phyloP scores from a whole-genome alignment of 1,140 invertebrate species.

The Papilio machaon region DNA sequence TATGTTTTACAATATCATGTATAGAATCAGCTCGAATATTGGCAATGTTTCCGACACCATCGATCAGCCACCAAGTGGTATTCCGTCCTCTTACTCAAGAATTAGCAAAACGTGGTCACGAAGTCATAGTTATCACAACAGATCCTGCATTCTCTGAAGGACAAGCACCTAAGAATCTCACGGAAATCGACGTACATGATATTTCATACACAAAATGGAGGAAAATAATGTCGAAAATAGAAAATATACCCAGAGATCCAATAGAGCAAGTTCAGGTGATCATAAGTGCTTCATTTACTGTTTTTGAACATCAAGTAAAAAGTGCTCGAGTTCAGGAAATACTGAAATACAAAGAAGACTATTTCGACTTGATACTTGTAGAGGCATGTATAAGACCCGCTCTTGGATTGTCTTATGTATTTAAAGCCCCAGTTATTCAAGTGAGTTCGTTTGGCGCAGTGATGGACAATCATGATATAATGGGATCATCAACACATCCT shows the following conservation, averaged over 20 bases:
- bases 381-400: constrained; percentile 52
- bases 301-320: constrained; percentile 56
- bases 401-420: constrained; percentile 63
- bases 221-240: not conserved
- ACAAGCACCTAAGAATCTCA: constrained; percentile 48
- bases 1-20: not conserved
- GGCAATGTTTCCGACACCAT: constrained; percentile 71
- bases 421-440: constrained; percentile 71
- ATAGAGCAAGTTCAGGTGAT: constrained; percentile 33
- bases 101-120: constrained; percentile 46
- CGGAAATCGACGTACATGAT: constrained; percentile 55
- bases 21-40: constrained; percentile 66
- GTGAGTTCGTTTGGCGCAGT: constrained; percentile 61
- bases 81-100: constrained; percentile 62
- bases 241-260: constrained; percentile 36
- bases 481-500: constrained; percentile 78
- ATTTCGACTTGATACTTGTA: constrained; percentile 64
- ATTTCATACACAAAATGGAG: constrained; percentile 41
- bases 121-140: constrained; percentile 61
- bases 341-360: constrained; percentile 50
- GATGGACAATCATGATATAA: constrained; percentile 46
- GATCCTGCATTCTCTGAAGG: constrained; percentile 47
- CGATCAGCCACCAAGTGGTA: constrained; percentile 74
- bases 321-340: constrained; percentile 53
- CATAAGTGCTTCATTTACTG: not conserved